phyloP scores from a whole-genome alignment of 2,888 invertebrate genomes.

The Melanostoma scalare region DNA sequence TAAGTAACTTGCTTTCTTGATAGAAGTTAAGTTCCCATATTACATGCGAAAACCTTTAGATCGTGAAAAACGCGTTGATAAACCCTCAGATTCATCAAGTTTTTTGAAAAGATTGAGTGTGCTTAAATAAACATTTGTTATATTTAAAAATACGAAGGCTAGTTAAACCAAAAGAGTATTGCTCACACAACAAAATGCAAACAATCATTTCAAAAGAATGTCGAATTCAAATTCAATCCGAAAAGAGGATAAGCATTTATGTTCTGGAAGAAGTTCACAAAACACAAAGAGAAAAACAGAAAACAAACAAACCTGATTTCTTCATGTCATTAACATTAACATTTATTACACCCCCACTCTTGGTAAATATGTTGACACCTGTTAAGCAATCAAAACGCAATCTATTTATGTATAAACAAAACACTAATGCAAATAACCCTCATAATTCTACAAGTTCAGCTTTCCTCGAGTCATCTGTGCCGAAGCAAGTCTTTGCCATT shows the following conservation, averaged over 20 bases:
- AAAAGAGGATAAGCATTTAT: conserved; percentile 14
- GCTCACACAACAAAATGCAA: too few relatives aligned
- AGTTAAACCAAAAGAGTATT: too few relatives aligned
- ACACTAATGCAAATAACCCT: conserved; percentile 33
- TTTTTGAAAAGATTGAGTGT: too few relatives aligned
- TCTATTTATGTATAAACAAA: conserved; percentile 38
- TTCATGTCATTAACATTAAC: conserved; percentile 21
- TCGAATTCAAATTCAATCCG: conserved; percentile 10
- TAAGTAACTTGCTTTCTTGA: too few relatives aligned
- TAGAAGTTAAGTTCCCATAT: too few relatives aligned
- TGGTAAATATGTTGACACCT: conserved; percentile 41
- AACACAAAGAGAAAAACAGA: background rate
- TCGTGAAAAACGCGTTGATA: too few relatives aligned
- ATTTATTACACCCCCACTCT: conserved; percentile 15
- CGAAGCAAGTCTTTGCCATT: conserved; percentile 14
- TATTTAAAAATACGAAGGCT: too few relatives aligned
- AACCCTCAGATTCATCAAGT: too few relatives aligned
- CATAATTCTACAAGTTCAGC: conserved; percentile 27
- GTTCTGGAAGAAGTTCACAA: background rate
- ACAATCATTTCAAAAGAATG: conserved; percentile 1
- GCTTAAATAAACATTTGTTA: too few relatives aligned
- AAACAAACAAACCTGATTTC: conserved; percentile 20
- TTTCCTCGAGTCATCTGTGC: conserved; percentile 47
- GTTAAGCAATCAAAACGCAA: conserved; percentile 53
- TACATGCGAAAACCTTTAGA: too few relatives aligned